Base-by-base conservation (phyloP, 2,888 invertebrate species). In the Serrognathus titanus region DNA sequence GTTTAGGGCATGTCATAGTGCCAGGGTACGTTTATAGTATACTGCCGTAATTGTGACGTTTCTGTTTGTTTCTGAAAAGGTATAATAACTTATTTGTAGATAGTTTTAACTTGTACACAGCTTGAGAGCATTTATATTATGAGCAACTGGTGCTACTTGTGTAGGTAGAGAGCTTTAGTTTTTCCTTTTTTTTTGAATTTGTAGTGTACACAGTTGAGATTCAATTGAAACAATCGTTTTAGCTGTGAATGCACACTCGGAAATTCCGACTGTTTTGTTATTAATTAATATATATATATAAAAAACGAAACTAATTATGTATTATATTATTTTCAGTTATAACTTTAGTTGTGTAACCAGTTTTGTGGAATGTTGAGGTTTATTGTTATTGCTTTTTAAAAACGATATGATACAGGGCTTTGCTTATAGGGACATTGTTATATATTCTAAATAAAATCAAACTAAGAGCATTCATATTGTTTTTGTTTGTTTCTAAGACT, bases 61-160 rank as follows among this genome's bases (percentile, higher is more conserved):
- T 48, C 48, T 53, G 41, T 48, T 16, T 51, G 38, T 57, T 50
- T 49, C 40, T 57, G 41, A 52, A 52, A 24, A 46, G 24, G 37
- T 47, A 53, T 58, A 46, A 45, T 58, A 51, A 53, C 57, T 66
- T 70, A 63, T 66, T 53, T 72, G 70, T 73, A 72, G 70, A 73
- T 72, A 71, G 24, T 31, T 5, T 31, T 31, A 66, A 66, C 63
- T 55, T 71, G 67, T 73, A 73, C 68, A 73, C 68, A 71, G 74
- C 72, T 75, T 73, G 55, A 67, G 68, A 72, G 76, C 76, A 76
- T 75, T 77, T 75, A 75, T 70, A 65, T 67, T 65, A 66, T 69
- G 75, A 75, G 77, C 76, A 72, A 71, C 68, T 76, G 76, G 76
- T 77, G 77, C 77, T 77, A 77, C 68, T 70, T 71, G 62, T 66